Evolutionary conservation across 2,113 vertebrate species (phyloP), one percentile per base, ranked within the genome.

Genomic region (Numida meleagris): DNA sequence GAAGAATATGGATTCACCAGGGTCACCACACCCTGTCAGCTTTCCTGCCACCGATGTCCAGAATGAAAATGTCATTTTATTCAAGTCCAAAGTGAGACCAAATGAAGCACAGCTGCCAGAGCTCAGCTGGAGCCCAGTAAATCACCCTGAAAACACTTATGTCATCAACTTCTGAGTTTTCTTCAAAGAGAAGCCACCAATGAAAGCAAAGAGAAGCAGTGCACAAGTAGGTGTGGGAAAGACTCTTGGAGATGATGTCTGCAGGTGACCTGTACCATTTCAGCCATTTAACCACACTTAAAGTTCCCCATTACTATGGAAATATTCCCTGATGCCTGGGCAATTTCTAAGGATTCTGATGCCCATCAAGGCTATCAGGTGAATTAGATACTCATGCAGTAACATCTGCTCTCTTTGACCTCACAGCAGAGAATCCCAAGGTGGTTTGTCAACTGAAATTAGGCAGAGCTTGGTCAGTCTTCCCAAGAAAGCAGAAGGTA

Each of bases 401-500:
- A 76, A 36, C 34, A 89, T 24, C 55, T 34, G 53, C 3, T 15
- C 8, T 38, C 68, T 45, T 57, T 61, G 55, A 55, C n/a, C 81
- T 81, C 77, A 55, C 57, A 57, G 43, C 13, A 65, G 34, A 68
- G 17, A 27, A 80, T 63, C 24, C 38, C 43, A 77, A 63, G 24
- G 74, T 57, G 48, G 18, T 2, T 63, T 50, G 15, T 67, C 67
- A 46, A 25, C 6, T 59, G 74, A 77, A 87, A 89, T 12, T 7
- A 20, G 73, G n/a, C 48, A 27, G 40, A 89, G 43, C 33, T 89
- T 10, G 12, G 24, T 36, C 84, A 77, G 77, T 43, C 74, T 81
- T 81, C 91, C 67, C 33, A 46, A 73, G 85, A 65, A 91, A 86
- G 36, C 80, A 92, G 65, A 53, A 91, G 50, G 81, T 68, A 57